Evolutionary conservation across 2,797 vertebrate species (phyloP).

Genomic region (Limosa lapponica): DNA sequence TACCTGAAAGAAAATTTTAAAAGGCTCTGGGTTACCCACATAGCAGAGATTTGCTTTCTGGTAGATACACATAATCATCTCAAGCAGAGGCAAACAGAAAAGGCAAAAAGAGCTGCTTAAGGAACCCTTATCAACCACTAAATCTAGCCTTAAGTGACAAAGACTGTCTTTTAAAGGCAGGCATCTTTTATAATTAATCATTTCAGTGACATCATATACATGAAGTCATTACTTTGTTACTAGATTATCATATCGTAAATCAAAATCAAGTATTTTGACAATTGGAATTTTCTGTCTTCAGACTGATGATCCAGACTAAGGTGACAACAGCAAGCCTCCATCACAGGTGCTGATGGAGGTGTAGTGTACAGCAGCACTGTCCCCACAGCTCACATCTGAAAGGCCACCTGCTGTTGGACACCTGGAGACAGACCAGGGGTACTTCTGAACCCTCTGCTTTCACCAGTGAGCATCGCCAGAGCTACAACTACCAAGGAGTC

Average conservation of each 20-base stretch:
- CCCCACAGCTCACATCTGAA: neutral
- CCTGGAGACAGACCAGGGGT: neutral
- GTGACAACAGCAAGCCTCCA: neutral
- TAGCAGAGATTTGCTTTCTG: neutral
- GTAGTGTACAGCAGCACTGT: neutral
- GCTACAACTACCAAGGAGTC: neutral
- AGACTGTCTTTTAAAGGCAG: neutral
- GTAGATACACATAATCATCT: neutral
- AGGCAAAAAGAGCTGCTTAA: neutral
- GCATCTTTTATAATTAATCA: neutral
- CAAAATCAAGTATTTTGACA: neutral
- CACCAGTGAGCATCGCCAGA: neutral
- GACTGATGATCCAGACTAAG: neutral
- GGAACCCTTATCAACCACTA: neutral
- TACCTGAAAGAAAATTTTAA: conserved; percentile 81
- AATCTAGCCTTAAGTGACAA: neutral
- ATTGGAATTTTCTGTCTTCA: neutral
- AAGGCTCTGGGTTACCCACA: conserved; percentile 4
- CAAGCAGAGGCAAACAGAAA: neutral
- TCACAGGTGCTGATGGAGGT: neutral
- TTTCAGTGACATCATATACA: neutral
- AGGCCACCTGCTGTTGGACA: neutral
- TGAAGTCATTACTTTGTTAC: neutral
- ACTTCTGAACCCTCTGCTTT: neutral
- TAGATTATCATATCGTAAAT: neutral